Conservation (phyloP, 2,888 invertebrate species). For the Melanostoma mellinum region DNA sequence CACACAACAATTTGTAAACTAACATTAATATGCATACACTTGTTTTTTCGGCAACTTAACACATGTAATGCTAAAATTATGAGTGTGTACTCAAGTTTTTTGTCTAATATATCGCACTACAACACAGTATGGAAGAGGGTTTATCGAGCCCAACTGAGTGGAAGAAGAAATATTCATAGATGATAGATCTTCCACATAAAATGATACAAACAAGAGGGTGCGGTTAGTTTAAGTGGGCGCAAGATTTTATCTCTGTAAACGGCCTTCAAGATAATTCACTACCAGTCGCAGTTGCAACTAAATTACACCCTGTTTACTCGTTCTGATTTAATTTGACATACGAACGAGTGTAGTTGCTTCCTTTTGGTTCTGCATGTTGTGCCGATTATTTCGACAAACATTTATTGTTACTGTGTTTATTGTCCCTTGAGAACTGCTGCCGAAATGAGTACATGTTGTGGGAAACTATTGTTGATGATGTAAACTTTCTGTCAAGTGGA, state of each 20-base stretch:
- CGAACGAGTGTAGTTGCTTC: constrained; percentile 52
- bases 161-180: constrained; percentile 16
- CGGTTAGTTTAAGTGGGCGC: constrained; percentile 64
- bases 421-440: constrained; percentile 79
- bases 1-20: constrained; percentile 45
- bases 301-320: constrained; percentile 77
- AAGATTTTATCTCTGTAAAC: constrained; percentile 28
- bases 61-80: constrained; percentile 25
- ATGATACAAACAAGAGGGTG: constrained; percentile 60
- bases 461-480: constrained; percentile 41
- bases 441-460: constrained; percentile 73
- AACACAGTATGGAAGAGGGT: constrained; percentile 12
- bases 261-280: constrained; percentile 34
- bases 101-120: not conserved
- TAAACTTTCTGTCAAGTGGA: constrained; percentile 58
- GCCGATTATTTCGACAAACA: constrained; percentile 55
- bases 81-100: constrained; percentile 22
- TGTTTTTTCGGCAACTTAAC: constrained; percentile 39
- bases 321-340: constrained; percentile 80
- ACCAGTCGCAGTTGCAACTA: constrained; percentile 34
- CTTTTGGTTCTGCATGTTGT: not conserved
- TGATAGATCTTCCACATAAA: constrained; percentile 27
- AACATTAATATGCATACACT: constrained; percentile 35
- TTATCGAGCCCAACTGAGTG: constrained; percentile 8
- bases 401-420: constrained; percentile 73